These are phyloP conservation scores for Gambusia affinis DNA, from an alignment of 2,113 vertebrate species.

Conservation along the genomic window DNA sequence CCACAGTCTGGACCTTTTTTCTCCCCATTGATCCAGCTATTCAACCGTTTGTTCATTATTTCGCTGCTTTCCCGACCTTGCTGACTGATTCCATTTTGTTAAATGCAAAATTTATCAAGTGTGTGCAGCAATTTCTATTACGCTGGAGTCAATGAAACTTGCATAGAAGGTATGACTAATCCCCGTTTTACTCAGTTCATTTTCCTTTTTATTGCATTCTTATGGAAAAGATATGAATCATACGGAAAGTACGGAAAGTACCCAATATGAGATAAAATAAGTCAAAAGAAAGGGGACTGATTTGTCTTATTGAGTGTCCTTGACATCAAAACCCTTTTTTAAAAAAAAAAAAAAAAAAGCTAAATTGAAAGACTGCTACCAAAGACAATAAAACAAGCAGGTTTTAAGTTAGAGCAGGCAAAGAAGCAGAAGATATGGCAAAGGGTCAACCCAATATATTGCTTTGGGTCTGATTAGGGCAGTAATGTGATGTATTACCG, in stretches of 20 bases:
- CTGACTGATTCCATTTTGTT: constrained; percentile 1
- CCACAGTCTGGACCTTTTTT: constrained; percentile 11
- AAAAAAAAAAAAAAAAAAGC: constrained; percentile 16
- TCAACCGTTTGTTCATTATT: constrained; percentile 10
- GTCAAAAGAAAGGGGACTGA: constrained; percentile 18
- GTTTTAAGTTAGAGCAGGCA: constrained; percentile 19
- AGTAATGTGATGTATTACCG: background rate
- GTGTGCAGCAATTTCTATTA: constrained; percentile 28
- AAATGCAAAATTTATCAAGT: constrained; percentile 43
- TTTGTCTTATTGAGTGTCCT: constrained; percentile 13
- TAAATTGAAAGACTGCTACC: constrained; percentile 20
- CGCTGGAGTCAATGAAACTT: constrained; percentile 32
- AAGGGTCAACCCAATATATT: background rate
- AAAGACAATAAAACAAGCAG: constrained; percentile 32
- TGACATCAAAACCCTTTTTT: constrained; percentile 38
- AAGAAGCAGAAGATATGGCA: constrained; percentile 6
- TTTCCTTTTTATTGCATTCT: constrained; percentile 15
- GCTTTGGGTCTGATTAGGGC: background rate
- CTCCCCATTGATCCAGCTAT: constrained; percentile 12
- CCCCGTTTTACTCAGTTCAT: constrained; percentile 20
- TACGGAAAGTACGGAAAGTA: constrained; percentile 43
- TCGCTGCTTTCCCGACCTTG: constrained; percentile 20
- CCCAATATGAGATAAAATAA: constrained; percentile 27
- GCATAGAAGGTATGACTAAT: constrained; percentile 30
- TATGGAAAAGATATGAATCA: constrained; percentile 32